phyloP scores from a whole-genome alignment of 2,888 invertebrate species.

The Polydesmus complanatus region DNA sequence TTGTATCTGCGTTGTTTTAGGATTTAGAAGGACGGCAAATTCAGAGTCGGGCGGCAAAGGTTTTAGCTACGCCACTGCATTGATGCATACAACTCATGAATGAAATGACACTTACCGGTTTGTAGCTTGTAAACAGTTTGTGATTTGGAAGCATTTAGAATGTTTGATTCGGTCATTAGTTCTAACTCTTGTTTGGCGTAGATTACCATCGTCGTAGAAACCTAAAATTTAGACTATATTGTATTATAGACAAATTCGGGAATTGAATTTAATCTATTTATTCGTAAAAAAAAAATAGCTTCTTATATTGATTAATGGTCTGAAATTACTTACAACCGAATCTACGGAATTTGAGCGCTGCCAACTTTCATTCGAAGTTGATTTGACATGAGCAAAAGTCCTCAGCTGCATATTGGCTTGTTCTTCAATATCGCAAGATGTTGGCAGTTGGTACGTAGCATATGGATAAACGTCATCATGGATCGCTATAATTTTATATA shows the following conservation, averaged over 20 bases:
- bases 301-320: not conserved
- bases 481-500: not conserved
- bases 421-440: conserved; percentile 2
- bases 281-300: not conserved
- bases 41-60: no score
- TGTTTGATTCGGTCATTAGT: no score
- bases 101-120: no score
- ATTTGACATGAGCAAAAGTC: conserved; percentile 13
- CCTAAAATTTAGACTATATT: not conserved
- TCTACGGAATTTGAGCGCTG: not conserved
- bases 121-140: no score
- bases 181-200: no score
- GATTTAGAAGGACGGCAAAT: no score
- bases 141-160: no score
- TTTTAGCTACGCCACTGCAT: no score
- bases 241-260: no score
- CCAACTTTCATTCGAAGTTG: conserved; percentile 6
- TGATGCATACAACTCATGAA: no score
- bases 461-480: conserved; percentile 46
- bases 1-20: no score
- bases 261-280: no score
- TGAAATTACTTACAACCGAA: not conserved
- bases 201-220: not conserved
- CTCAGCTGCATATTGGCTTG: conserved; percentile 5
- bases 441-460: conserved; percentile 42